Conservation (phyloP, 2,113 vertebrate genomes). For the Camelus bactrianus region DNA sequence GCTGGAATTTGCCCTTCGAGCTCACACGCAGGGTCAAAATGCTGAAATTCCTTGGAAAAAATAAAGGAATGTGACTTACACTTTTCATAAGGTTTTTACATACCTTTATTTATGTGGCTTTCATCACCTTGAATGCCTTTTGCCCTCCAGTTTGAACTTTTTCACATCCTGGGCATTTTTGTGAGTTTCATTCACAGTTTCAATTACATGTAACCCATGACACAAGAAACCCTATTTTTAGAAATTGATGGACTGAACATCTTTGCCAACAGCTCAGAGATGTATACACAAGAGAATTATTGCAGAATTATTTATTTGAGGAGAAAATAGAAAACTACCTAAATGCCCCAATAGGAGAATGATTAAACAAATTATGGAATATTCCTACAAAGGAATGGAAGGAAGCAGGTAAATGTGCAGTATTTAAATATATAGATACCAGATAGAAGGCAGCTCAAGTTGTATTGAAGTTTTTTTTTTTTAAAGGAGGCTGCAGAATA, state of each 20-base stretch:
- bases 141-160: neutral
- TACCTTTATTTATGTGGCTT: slow-evolving; percentile 49
- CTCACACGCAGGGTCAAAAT: slow-evolving; percentile 68
- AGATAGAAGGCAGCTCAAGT: neutral
- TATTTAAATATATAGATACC: neutral
- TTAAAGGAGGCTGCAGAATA: neutral
- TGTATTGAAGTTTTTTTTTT: neutral
- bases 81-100: neutral
- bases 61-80: slow-evolving; percentile 60
- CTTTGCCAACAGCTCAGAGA: slow-evolving; percentile 19
- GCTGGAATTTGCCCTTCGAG: slow-evolving; percentile 65
- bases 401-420: neutral
- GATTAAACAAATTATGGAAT: neutral
- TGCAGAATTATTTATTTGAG: neutral
- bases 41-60: slow-evolving; percentile 59
- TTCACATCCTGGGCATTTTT: slow-evolving; percentile 32
- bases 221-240: neutral
- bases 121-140: slow-evolving; percentile 18
- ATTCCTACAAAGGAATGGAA: neutral
- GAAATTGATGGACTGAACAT: neutral
- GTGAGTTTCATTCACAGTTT: slow-evolving; percentile 7
- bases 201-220: neutral
- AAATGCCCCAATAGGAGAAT: neutral
- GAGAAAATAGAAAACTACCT: neutral
- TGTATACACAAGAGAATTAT: neutral